phyloP scores from a whole-genome alignment of 2,888 invertebrate genomes.

The Dysmachus trigonus region DNA sequence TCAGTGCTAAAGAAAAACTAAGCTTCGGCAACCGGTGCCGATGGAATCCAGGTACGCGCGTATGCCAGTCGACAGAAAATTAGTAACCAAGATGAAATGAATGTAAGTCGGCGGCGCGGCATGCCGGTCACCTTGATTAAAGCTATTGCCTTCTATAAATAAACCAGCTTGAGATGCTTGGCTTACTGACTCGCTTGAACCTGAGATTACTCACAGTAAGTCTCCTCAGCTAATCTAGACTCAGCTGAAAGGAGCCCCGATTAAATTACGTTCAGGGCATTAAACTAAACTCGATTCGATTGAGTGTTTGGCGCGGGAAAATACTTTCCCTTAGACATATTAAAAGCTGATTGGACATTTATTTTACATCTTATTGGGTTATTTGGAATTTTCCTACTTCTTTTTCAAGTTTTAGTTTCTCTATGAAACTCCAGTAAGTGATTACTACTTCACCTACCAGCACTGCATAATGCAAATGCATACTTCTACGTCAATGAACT shows the following conservation, averaged over 20 bases:
- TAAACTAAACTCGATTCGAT: neutral
- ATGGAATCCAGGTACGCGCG: neutral
- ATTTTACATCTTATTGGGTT: neutral
- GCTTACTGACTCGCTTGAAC: neutral
- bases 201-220: neutral
- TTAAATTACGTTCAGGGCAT: neutral
- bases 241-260: neutral
- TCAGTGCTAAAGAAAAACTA: neutral
- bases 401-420: neutral
- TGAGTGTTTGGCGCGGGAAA: neutral
- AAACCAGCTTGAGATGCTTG: neutral
- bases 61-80: neutral
- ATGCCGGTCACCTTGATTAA: neutral
- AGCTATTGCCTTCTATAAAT: neutral
- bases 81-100: neutral
- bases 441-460: neutral
- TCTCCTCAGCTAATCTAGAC: neutral
- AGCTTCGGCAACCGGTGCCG: neutral
- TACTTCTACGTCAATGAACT: neutral
- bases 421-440: neutral
- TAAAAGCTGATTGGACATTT: neutral
- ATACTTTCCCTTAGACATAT: neutral
- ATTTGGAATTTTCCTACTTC: neutral
- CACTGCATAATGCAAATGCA: neutral
- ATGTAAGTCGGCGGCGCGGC: neutral